These are phyloP conservation scores for Pseudomyrmex sp. DNA, from an alignment of 1,140 invertebrate genomes.

Conservation along the genomic window DNA sequence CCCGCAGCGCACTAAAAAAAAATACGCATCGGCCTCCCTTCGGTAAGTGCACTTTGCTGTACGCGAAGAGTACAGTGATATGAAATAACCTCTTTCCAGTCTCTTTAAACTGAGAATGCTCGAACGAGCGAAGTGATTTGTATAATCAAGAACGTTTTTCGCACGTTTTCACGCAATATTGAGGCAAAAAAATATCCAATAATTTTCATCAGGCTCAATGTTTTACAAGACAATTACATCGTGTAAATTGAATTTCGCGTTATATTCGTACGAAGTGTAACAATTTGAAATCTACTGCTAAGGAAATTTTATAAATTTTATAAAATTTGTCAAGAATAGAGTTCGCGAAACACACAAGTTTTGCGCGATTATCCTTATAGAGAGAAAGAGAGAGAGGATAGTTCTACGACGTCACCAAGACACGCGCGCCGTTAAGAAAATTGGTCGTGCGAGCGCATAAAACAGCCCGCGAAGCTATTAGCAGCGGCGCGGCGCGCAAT, in stretches of 20 bases:
- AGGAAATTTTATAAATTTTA: no score
- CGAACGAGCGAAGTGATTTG: slow-evolving; percentile 3
- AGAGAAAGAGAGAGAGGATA: slow-evolving; percentile 14
- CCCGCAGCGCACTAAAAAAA: slow-evolving; percentile 67
- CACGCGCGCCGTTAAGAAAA: slow-evolving; percentile 52
- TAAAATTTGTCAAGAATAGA: no score
- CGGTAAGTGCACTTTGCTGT: slow-evolving; percentile 75
- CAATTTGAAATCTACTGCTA: no score
- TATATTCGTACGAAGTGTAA: no score
- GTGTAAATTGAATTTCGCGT: no score
- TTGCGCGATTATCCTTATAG: background rate
- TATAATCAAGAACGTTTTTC: background rate
- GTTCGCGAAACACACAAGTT: no score
- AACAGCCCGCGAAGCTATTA: slow-evolving; percentile 62
- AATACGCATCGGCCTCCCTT: slow-evolving; percentile 65
- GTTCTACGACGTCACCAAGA: background rate
- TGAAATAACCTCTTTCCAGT: slow-evolving; percentile 42
- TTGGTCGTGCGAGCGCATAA: slow-evolving; percentile 69
- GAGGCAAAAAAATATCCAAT: slow-evolving; percentile 8
- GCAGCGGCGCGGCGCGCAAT: slow-evolving; percentile 70
- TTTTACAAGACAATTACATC: no score
- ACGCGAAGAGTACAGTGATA: slow-evolving; percentile 65
- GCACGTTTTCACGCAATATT: background rate
- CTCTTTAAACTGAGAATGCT: slow-evolving; percentile 51
- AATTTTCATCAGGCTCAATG: background rate